Base-by-base conservation (phyloP, 53 echinoderm and acorn worm genomes). In the Holothuria leucospilota region DNA sequence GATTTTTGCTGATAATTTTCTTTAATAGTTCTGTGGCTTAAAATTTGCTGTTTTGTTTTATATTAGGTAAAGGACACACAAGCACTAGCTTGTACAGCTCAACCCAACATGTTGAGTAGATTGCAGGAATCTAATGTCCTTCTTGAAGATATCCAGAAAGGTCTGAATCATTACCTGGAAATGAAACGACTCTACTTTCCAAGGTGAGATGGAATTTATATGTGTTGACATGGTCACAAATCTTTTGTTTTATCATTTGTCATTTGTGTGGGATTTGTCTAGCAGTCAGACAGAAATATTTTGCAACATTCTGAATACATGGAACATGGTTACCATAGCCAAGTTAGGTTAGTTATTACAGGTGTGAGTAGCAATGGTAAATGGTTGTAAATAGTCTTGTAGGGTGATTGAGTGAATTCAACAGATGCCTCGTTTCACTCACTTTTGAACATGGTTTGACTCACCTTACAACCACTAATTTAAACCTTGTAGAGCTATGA, bases 101-200 rank as follows among this genome's bases (percentile, higher is more conserved):
- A 95, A 59, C 95, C 99, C 27, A 99, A 99, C 89, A 99, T 99
- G 99, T 63, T 99, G 58, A 95, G 99, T n/a, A 90, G 99, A 82
- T 90, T 99, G 6, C 87, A 95, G 84, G 99, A 99, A 74, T 99
- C 99, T 26, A 99, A 99, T 59, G 87, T 91, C 18, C 94, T 99
- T 25, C 86, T 99, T 66, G 99, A 99, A 68, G 99, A 99, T 63
- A 99, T 99, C 41, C 99, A 99, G 86, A 99, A 99, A 82, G 99
- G 99, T 46, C 92, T 99, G 69, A 99, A 99, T 82, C 88, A 99
- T 64, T 99, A 99, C 84, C 87, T 99, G 89, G 99, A 99, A 83
- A 99, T 92, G 94, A 99, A 99, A 66, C 85, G 99, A 59, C 92
- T 99, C 38, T 99, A 88, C 92, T 99, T 99, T 85, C 99, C 99